phyloP scores from a whole-genome alignment of 2,888 invertebrate species.

The Cerastis rubricosa region DNA sequence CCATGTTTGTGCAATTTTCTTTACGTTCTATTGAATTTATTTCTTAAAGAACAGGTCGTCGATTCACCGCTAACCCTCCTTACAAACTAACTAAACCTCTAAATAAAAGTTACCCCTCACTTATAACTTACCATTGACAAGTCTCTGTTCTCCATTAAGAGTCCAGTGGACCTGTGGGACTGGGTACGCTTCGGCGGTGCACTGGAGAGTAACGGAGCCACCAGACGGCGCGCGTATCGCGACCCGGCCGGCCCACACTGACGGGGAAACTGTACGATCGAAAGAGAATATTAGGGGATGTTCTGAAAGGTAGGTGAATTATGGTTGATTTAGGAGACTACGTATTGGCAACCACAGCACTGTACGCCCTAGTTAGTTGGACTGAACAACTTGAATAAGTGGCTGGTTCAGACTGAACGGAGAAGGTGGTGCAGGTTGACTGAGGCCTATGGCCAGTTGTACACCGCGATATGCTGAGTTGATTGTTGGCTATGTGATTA shows the following conservation, averaged over 20 bases:
- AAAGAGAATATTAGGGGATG: background rate
- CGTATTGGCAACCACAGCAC: background rate
- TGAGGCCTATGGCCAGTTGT: background rate
- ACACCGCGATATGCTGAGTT: background rate
- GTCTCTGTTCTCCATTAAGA: constrained; percentile 92
- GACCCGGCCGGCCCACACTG: constrained; percentile 94
- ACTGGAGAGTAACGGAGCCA: constrained; percentile 93
- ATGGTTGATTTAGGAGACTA: background rate
- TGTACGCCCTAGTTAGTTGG: too few relatives aligned
- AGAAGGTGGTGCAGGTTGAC: background rate
- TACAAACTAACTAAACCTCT: background rate
- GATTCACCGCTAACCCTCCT: background rate
- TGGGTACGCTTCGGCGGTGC: constrained; percentile 94
- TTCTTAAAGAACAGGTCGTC: background rate
- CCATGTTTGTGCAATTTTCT: background rate
- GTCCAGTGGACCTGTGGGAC: constrained; percentile 94
- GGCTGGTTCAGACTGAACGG: background rate
- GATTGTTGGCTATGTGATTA: background rate
- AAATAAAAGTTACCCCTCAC: background rate
- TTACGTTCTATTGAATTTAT: background rate
- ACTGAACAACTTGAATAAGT: background rate
- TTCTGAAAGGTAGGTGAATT: background rate
- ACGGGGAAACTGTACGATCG: constrained; percentile 92
- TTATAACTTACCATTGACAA: constrained; percentile 89
- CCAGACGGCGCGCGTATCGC: constrained; percentile 93